Percentiles rank a stretch among this genome's conserved stretches.
Evolutionary conservation across 1,140 invertebrate genomes (phyloP).

Genomic region (Hetaerina americana): DNA sequence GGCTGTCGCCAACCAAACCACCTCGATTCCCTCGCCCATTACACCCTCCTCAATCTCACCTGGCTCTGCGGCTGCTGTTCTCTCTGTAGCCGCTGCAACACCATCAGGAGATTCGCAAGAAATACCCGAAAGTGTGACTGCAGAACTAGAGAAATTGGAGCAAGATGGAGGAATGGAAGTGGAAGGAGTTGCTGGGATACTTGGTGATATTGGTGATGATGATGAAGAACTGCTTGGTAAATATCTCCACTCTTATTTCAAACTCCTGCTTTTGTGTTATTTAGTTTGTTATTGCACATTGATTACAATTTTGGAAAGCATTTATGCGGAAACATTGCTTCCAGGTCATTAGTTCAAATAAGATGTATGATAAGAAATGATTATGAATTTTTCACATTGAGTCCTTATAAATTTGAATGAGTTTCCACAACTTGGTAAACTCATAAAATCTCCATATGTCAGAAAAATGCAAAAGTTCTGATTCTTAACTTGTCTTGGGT

Average conservation of each 20-base stretch:
- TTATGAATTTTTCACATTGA: no score
- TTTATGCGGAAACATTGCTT: no score
- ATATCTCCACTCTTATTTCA: constrained; percentile 17
- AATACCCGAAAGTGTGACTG: constrained; percentile 65
- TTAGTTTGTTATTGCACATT: neutral
- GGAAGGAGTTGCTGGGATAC: constrained; percentile 57
- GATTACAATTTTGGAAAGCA: no score
- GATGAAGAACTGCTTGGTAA: constrained; percentile 75
- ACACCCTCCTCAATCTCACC: neutral
- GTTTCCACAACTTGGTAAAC: no score
- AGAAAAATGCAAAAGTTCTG: no score
- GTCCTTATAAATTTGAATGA: no score
- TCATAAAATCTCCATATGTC: no score
- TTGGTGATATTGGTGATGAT: constrained; percentile 67
- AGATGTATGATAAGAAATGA: no score
- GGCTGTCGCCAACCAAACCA: neutral
- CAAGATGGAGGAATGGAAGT: constrained; percentile 52
- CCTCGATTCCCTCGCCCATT: neutral
- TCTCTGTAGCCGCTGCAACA: constrained; percentile 23
- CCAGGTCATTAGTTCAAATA: no score
- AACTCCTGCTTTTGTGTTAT: neutral
- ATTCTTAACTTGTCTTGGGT: no score
- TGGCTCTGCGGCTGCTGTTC: constrained; percentile 9
- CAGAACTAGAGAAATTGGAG: constrained; percentile 64
- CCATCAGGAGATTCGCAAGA: constrained; percentile 36